Evolutionary conservation across 2,888 invertebrate species (phyloP).

Genomic region (Mesorhabditis belari): DNA sequence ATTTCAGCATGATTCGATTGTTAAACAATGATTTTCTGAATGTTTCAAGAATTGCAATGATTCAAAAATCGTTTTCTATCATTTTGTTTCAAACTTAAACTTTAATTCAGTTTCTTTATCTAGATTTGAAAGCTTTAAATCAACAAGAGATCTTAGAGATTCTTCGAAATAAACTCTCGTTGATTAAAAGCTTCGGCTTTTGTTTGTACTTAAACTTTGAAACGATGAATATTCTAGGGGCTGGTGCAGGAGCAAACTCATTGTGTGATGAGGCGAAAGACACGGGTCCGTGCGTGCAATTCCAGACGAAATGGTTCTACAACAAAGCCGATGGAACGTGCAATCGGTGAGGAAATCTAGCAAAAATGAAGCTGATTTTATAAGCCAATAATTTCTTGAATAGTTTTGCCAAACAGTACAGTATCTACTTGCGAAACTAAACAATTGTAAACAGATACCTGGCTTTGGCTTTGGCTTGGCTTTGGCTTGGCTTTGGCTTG

Average conservation of each 20-base stretch:
- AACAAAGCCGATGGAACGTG: constrained; percentile 42
- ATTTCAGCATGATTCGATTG: too few species aligned
- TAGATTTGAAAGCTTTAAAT: background rate
- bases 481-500: too few species aligned
- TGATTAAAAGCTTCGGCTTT: background rate
- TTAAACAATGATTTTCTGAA: too few species aligned
- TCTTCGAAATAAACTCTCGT: background rate
- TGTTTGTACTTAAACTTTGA: background rate
- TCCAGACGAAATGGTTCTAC: constrained; percentile 40
- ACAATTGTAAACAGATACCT: too few species aligned
- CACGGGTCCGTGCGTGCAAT: constrained; percentile 45
- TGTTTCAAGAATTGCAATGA: background rate
- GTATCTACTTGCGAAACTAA: too few species aligned
- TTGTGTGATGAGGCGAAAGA: constrained; percentile 47
- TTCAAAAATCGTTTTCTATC: background rate
- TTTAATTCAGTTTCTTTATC: too few species aligned
- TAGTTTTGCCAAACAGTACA: too few species aligned
- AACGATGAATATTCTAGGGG: constrained; percentile 12
- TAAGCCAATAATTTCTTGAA: too few species aligned
- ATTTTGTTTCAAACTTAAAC: background rate
- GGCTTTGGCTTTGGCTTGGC: too few species aligned
- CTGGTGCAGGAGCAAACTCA: constrained; percentile 27
- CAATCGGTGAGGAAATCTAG: constrained; percentile 22
- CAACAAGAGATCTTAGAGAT: background rate
- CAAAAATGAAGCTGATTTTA: too few species aligned